A percentile compares a stretch with the other conserved stretches of the same genome.
phyloP scores from a whole-genome alignment of 1,140 invertebrate genomes.

The Drosophila lacteicornis region DNA sequence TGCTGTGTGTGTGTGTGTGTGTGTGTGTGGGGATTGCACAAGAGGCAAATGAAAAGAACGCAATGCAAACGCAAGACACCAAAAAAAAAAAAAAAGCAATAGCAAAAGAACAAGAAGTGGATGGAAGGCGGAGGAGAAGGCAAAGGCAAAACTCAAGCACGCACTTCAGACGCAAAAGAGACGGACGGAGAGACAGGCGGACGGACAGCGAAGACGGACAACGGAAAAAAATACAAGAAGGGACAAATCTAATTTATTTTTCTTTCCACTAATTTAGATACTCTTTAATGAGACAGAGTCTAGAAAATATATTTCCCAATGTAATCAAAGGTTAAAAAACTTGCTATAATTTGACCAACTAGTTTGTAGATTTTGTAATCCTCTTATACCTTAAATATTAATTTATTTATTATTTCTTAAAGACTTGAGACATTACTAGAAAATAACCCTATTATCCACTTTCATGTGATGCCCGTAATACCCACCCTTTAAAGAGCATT shows the following conservation, averaged over 20 bases:
- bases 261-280: not conserved
- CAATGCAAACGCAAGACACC: conserved; percentile 75
- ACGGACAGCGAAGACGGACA: conserved; percentile 20
- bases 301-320: not conserved
- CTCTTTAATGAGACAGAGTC: not conserved
- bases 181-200: conserved; percentile 37
- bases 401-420: not conserved
- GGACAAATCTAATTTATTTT: not conserved
- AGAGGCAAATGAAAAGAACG: conserved; percentile 73
- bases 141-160: conserved; percentile 68
- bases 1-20: conserved; percentile 40
- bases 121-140: conserved; percentile 29
- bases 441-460: no score
- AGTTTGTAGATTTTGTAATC: not conserved
- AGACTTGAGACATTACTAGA: no score
- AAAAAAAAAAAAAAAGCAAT: conserved; percentile 58
- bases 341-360: not conserved
- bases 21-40: conserved; percentile 62
- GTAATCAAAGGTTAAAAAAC: not conserved
- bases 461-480: not conserved
- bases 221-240: not conserved
- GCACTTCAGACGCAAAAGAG: conserved; percentile 72
- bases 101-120: conserved; percentile 30
- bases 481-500: conserved; percentile 11
- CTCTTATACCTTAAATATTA: not conserved